phyloP scores from a whole-genome alignment of 2,797 vertebrate species.

The Eulemur mongoz region DNA sequence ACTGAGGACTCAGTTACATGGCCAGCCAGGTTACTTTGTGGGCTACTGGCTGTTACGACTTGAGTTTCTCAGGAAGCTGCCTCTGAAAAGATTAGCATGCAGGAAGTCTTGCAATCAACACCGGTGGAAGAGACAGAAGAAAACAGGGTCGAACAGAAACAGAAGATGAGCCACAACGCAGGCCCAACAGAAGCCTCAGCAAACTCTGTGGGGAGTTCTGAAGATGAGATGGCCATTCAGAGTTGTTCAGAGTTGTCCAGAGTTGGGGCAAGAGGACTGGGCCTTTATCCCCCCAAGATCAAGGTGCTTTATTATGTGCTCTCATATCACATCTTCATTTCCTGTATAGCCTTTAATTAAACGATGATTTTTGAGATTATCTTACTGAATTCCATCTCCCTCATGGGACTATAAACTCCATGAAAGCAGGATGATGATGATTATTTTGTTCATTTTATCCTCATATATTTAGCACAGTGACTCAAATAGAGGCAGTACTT shows the following conservation, averaged over 20 bases:
- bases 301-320: not conserved
- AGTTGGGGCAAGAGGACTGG: not conserved
- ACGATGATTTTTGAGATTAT: not conserved
- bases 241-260: not conserved
- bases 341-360: not conserved
- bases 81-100: not conserved
- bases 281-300: not conserved
- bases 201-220: not conserved
- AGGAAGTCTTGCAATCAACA: not conserved
- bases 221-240: not conserved
- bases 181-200: not conserved
- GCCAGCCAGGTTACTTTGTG: not conserved
- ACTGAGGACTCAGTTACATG: not conserved
- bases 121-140: not conserved
- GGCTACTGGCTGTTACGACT: not conserved
- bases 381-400: not conserved
- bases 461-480: not conserved
- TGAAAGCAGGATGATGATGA: not conserved
- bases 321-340: not conserved
- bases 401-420: not conserved
- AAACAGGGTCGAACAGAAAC: not conserved
- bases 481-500: not conserved
- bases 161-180: not conserved
- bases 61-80: not conserved
- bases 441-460: not conserved